phyloP scores from a whole-genome alignment of 1,140 invertebrate species.

The Teleogryllus occipitalis region DNA sequence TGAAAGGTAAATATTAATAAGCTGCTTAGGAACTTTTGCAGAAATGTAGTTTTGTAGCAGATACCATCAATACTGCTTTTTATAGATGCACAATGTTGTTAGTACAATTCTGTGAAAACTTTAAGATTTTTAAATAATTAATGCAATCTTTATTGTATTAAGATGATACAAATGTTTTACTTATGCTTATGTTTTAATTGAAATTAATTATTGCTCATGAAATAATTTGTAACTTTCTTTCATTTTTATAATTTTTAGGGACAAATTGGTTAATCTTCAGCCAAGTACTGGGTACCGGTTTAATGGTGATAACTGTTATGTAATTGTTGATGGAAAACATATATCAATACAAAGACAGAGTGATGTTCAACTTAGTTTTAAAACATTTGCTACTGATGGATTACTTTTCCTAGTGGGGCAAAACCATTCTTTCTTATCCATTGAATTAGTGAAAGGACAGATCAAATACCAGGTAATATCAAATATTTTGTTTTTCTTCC shows the following conservation, averaged over 20 bases:
- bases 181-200: too few species aligned
- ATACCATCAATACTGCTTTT: too few species aligned
- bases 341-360: slow-evolving; percentile 46
- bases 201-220: too few species aligned
- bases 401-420: slow-evolving; percentile 77
- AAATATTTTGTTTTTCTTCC: slow-evolving; percentile 10
- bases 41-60: too few species aligned
- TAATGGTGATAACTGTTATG: slow-evolving; percentile 79
- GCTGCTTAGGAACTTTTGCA: too few species aligned
- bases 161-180: too few species aligned
- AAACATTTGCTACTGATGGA: slow-evolving; percentile 77
- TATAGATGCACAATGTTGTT: too few species aligned
- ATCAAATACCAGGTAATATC: slow-evolving; percentile 54
- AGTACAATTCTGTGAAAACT: too few species aligned
- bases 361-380: slow-evolving; percentile 67
- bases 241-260: slow-evolving; percentile 36
- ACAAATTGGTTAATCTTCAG: slow-evolving; percentile 52
- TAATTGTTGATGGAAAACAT: slow-evolving; percentile 51
- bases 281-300: slow-evolving; percentile 69
- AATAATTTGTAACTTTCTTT: too few species aligned
- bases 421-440: slow-evolving; percentile 64
- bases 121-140: too few species aligned
- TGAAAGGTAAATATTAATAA: slow-evolving; percentile 47
- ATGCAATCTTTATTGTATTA: too few species aligned
- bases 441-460: slow-evolving; percentile 72